phyloP scores from a whole-genome alignment of 2,888 invertebrate genomes.

The Lissocephala sabroskyi region DNA sequence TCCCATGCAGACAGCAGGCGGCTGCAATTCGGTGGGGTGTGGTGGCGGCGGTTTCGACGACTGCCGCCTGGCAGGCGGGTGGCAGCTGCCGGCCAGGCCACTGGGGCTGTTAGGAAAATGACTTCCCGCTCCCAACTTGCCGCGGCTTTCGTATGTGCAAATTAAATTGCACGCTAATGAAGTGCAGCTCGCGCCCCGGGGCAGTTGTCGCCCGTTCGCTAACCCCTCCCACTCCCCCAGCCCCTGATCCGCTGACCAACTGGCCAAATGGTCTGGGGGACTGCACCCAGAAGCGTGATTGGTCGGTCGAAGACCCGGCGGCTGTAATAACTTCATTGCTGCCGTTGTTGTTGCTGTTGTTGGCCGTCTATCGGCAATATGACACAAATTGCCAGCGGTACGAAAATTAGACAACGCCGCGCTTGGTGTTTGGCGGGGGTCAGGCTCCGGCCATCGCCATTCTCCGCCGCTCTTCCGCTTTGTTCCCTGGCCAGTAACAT shows the following conservation, averaged over 20 bases:
- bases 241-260: constrained; percentile 9
- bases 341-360: constrained; percentile 5
- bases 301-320: neutral
- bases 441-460: neutral
- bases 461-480: neutral
- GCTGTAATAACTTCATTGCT: constrained; percentile 24
- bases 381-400: constrained; percentile 44
- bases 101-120: constrained; percentile 24
- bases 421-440: constrained; percentile 1
- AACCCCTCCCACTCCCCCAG: no score
- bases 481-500: constrained; percentile 41
- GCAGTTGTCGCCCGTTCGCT: no score
- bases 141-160: constrained; percentile 48
- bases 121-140: constrained; percentile 44
- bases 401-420: constrained; percentile 27
- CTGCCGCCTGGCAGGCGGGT: constrained; percentile 11
- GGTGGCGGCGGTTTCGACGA: neutral
- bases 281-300: constrained; percentile 8
- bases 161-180: constrained; percentile 63
- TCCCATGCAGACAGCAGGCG: neutral
- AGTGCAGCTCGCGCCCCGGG: constrained; percentile 30
- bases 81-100: constrained; percentile 15
- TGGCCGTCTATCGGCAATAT: constrained; percentile 29
- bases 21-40: neutral
- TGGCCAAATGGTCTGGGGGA: neutral